Percentiles rank a stretch among this genome's conserved stretches.
Evolutionary conservation across 2,888 invertebrate genomes (phyloP).

Genomic region (Patella depressa): DNA sequence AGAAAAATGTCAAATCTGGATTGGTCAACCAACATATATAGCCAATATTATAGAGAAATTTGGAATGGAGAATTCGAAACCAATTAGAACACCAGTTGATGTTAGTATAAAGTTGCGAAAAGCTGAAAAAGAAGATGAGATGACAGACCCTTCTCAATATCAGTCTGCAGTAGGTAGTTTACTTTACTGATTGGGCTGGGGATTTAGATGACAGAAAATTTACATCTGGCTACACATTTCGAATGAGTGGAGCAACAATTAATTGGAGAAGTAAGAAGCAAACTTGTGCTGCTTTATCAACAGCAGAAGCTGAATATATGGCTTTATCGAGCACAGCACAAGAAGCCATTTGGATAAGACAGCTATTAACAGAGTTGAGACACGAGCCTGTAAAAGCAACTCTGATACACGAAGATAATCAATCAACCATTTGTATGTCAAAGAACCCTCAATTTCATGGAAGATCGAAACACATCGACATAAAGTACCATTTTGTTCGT

Average conservation of each 20-base stretch:
- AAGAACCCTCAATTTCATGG: conserved; percentile 34
- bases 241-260: conserved; percentile 3
- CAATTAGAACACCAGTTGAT: too few relatives aligned
- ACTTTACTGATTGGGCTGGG: too few relatives aligned
- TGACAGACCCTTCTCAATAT: too few relatives aligned
- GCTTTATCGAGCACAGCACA: conserved; percentile 34
- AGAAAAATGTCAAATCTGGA: too few relatives aligned
- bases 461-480: conserved; percentile 42
- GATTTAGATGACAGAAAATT: not conserved
- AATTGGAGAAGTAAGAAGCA: conserved; percentile 32
- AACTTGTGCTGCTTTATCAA: conserved; percentile 31
- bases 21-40: too few relatives aligned
- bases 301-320: conserved; percentile 46
- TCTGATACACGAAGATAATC: conserved; percentile 32
- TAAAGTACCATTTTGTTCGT: conserved; percentile 37
- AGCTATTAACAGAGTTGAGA: not conserved
- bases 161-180: too few relatives aligned
- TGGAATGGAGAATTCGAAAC: too few relatives aligned
- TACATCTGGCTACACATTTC: not conserved
- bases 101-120: too few relatives aligned
- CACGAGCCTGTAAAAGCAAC: too few relatives aligned
- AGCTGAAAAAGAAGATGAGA: too few relatives aligned
- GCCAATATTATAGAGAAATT: too few relatives aligned
- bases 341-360: conserved; percentile 23
- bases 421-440: conserved; percentile 30